Base-by-base conservation (phyloP, 2,888 invertebrate genomes). In the Amphipoea oculea region DNA sequence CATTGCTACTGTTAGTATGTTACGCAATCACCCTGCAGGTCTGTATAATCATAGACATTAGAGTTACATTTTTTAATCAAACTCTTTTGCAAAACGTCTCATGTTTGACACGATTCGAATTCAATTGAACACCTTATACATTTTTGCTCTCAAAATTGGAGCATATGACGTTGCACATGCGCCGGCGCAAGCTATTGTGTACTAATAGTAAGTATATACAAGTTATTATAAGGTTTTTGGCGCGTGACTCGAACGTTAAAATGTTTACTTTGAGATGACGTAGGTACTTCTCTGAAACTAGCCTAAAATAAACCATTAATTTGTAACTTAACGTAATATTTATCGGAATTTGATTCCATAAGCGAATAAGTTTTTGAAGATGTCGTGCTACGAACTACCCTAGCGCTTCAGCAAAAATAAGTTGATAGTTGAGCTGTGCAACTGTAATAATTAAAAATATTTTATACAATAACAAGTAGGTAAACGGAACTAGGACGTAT, bases 201-300 rank as follows among this genome's bases (percentile, higher is more conserved):
- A 68, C 20, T n/a, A 66, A 66, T 66, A 54, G 54, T 45, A 63
- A 36, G 42, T 48, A 48, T 70, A 60, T 67, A 68, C 23, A 76
- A 74, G 78, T 79, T 77, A 79, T 72, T 73, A 40, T 73, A 75
- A 75, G 72, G 76, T 40, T 70, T 85, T 79, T 90, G 90, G 90
- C 91, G 89, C 93, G 92, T 92, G 91, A 90, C 90, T 87, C 82
- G 80, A 89, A 91, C 86, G 89, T 88, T 92, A 92, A 94, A 93
- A 91, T 93, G 93, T 95, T 95, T 95, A 94, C 92, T 93, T 93
- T 91, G 90, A 91, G 91, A 71, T 70, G n/a, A 70, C 57, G 48
- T 66, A 57, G 36, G n/a, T 48, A 45, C 82, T 94, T 94, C 93
- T 92, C 88, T 92, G 92, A 93, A 95, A 89, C 83, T 88, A 86